A percentile compares a stretch with the other conserved stretches of the same genome.
phyloP scores from a whole-genome alignment of 2,797 vertebrate genomes.

The Xenopus petersii region DNA sequence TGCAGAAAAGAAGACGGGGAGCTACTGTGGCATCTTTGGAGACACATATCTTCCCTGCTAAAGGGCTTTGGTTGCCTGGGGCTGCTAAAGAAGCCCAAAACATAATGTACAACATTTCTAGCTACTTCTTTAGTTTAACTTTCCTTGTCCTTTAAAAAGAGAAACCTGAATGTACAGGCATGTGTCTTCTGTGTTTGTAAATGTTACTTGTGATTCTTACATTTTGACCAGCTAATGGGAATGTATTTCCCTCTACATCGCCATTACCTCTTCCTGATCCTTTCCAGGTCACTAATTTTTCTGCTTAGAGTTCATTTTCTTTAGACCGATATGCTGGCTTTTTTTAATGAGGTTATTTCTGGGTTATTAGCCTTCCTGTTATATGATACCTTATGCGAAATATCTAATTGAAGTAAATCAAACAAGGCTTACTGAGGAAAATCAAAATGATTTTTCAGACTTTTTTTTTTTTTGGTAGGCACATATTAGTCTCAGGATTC shows the following conservation, averaged over 20 bases:
- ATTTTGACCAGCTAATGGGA: conserved; percentile 72
- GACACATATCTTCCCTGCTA: no score
- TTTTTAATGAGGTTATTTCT: conserved; percentile 99
- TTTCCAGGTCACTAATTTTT: conserved; percentile 99
- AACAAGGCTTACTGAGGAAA: conserved; percentile 80
- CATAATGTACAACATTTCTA: no score
- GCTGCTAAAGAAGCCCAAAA: no score
- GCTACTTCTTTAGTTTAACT: no score
- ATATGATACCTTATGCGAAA: conserved; percentile 91
- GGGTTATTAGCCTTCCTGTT: conserved; percentile 97
- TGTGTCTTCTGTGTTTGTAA: conserved; percentile 55
- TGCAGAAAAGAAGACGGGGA: no score
- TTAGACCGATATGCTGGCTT: conserved; percentile 92
- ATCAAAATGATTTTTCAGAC: conserved; percentile 70
- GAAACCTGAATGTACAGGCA: no score
- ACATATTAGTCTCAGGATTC: conserved; percentile 55
- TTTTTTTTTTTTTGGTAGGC: conserved; percentile 48
- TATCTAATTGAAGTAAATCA: conserved; percentile 97
- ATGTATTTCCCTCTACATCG: conserved; percentile 72
- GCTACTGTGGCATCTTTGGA: no score
- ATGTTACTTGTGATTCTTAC: conserved; percentile 67
- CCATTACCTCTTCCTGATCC: conserved; percentile 89
- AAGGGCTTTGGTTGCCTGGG: no score
- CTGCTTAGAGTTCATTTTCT: conserved; percentile 96
- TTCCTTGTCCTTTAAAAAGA: no score